Conservation (phyloP, 2,888 invertebrate genomes). For the Lottia gigantea region DNA sequence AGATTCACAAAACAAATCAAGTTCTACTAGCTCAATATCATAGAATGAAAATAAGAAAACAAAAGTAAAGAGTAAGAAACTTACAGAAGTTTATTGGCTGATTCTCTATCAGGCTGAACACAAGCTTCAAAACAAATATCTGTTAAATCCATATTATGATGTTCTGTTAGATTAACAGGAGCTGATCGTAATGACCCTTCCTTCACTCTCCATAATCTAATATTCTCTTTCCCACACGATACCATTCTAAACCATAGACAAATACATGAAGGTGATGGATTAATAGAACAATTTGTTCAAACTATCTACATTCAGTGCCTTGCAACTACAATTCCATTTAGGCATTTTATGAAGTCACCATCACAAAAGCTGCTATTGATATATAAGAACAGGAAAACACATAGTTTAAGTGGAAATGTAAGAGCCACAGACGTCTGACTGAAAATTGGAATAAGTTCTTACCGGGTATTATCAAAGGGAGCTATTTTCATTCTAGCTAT, state of each 20-base stretch:
- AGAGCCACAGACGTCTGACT: no score
- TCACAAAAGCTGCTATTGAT: no score
- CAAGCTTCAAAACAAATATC: conserved; percentile 64
- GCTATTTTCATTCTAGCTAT: conserved; percentile 62
- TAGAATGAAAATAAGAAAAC: not conserved
- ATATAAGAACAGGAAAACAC: no score
- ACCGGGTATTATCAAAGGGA: conserved; percentile 66
- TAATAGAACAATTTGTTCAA: no score
- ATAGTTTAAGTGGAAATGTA: no score
- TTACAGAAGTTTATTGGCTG: conserved; percentile 60
- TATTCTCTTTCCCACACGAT: conserved; percentile 67
- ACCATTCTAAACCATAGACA: conserved; percentile 54
- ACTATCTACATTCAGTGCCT: no score
- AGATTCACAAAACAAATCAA: no score
- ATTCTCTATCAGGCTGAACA: conserved; percentile 53
- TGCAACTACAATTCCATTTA: no score
- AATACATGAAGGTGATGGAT: no score
- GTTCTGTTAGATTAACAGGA: conserved; percentile 63
- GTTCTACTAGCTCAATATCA: no score
- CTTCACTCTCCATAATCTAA: conserved; percentile 67
- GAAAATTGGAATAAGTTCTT: conserved; percentile 3
- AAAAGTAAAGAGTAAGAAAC: conserved; percentile 24
- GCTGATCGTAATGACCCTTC: conserved; percentile 65
- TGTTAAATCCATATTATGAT: conserved; percentile 66
- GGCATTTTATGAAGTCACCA: no score